Evolutionary conservation across 2,888 invertebrate genomes (phyloP), one percentile per base, ranked within the genome.

Genomic region (Trissoscelio sp.): DNA sequence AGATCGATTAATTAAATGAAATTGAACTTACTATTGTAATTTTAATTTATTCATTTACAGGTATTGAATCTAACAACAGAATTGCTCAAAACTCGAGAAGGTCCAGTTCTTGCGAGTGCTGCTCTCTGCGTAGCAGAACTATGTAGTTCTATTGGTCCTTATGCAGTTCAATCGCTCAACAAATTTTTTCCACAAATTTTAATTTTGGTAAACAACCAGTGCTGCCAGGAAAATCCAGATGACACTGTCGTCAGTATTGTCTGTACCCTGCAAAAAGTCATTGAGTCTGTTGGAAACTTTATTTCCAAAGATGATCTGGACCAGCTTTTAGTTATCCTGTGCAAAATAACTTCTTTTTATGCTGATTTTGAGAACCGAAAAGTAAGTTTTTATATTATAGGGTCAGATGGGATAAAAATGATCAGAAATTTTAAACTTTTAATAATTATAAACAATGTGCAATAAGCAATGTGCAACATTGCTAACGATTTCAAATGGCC

Each of bases 301-400:
- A 90, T 98, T 82, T 97, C 97, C 80, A 96, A 97, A 0, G 97
- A 97, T 91, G 97, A 97, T 91, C 92, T 98, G 31, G 94, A 94
- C 83, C 94, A 95, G 85, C 92, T 97, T 31, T 88, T 97, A 0
- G 93, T 92, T 6, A 94, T 95, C 84, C 91, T 96, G 42, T 93
- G 94, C 0, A 92, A 93, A 72, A 90, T 96, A 34, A 87, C 81
- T 44, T 87, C 88, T 0, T 80, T 88, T 4, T 91, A 91, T 60
- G 87, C 84, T 0, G 88, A 89, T 22, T 84, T 83, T 2, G 89
- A 90, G 14, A 86, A 91, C 84, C 85, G 88, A 0, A 91, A 91
- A 84, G 89, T 90, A 83, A 79, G 57, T 12, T 2, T 39, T 28
- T 57, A 6, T 46, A 20, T 46, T 46, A 28, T 28, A n/a, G n/a